Evolutionary conservation across 2,113 vertebrate species (phyloP).

Genomic region (Syrrhaptes paradoxus): DNA sequence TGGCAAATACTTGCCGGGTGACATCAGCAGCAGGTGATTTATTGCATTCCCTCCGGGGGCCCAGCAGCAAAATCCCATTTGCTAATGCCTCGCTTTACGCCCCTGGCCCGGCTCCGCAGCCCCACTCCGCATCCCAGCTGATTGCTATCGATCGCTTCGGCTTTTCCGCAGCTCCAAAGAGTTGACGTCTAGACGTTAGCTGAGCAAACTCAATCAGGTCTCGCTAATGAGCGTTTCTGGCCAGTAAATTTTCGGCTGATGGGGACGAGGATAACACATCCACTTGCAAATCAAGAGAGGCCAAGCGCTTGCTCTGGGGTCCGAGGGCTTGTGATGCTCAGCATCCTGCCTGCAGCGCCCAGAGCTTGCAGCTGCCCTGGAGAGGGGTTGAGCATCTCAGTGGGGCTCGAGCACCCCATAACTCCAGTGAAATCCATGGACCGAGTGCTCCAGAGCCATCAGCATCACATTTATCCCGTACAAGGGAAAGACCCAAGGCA

Average conservation of each 20-base stretch:
- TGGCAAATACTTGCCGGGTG: not conserved
- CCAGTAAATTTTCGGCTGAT: not conserved
- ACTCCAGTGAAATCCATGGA: not conserved
- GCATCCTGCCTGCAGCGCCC: rapidly evolving
- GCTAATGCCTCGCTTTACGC: not conserved
- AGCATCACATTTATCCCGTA: not conserved
- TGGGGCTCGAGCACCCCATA: rapidly evolving
- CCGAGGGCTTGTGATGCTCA: not conserved
- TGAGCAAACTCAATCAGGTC: constrained; percentile 19
- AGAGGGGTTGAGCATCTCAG: not conserved
- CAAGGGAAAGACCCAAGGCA: not conserved
- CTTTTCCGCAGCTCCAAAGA: not conserved
- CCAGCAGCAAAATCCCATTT: not conserved
- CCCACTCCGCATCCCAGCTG: not conserved
- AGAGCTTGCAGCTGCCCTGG: not conserved
- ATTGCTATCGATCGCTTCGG: constrained; percentile 56
- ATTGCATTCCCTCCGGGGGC: not conserved
- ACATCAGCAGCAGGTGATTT: constrained; percentile 28
- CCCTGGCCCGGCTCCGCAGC: not conserved
- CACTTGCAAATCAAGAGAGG: not conserved
- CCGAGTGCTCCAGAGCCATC: not conserved
- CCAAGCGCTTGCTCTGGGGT: not conserved
- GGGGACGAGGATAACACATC: not conserved
- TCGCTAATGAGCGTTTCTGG: not conserved
- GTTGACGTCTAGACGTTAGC: not conserved